Percentiles rank a stretch among this genome's conserved stretches.
phyloP scores from a whole-genome alignment of 2,888 invertebrate species.

The Capitulum mitella region DNA sequence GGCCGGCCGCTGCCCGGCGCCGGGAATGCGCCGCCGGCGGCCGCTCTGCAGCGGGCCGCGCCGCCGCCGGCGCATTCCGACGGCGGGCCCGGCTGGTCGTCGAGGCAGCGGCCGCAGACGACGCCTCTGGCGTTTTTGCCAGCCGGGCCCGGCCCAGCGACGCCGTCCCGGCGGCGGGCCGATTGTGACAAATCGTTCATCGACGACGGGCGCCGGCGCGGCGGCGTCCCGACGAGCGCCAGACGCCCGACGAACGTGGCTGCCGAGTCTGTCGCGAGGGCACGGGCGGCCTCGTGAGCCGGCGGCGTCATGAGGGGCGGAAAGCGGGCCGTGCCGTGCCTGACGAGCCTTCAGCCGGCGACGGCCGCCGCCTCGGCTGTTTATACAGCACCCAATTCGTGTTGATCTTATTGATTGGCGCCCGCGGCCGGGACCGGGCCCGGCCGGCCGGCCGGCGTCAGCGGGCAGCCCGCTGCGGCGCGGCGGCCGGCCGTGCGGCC shows the following conservation, averaged over 20 bases:
- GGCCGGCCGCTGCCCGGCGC: neutral
- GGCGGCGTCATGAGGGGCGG: neutral
- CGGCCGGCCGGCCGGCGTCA: neutral
- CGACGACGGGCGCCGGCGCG: neutral
- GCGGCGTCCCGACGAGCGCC: neutral
- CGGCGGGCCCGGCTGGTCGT: no score
- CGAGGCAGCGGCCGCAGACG: no score
- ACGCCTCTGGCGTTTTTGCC: no score
- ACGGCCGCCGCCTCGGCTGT: neutral
- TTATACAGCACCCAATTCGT: neutral
- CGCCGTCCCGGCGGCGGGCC: neutral
- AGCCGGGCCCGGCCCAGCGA: no score
- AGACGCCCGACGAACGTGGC: neutral
- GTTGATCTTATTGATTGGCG: constrained; percentile 9
- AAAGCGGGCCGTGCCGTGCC: neutral
- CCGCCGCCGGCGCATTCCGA: neutral
- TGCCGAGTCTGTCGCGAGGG: neutral
- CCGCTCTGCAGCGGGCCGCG: neutral
- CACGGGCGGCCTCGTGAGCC: neutral
- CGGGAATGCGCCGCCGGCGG: neutral
- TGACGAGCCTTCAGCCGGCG: neutral
- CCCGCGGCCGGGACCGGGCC: neutral
- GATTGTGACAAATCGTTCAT: neutral
- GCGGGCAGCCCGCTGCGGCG: neutral
- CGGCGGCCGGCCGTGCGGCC: no score